Evolutionary conservation across 2,888 invertebrate genomes (phyloP), one percentile per base, ranked within the genome.

Genomic region (Pachymerium ferrugineum): DNA sequence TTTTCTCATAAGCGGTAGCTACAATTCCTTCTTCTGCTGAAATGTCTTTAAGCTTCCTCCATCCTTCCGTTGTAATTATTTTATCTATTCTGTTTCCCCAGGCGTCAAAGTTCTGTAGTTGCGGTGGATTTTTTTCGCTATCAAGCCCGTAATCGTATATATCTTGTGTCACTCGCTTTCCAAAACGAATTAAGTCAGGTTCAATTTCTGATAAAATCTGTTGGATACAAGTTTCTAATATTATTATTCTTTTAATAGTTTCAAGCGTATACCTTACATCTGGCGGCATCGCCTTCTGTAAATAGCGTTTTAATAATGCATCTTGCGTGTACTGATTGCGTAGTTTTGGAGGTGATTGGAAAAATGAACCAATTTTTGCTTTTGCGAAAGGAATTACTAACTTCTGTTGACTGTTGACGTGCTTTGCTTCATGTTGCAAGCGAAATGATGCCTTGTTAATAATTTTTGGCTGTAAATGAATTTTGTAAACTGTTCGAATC

Each of bases 21-120:
- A 87, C 81, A 0, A 87, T 79, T 1, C 86, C 86, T 78, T 87
- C 86, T 78, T 85, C 83, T 3, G 86, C 86, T 5, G 86, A 81
- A 22, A 86, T 82, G 19, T 79, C 79, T 76, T 86, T 85, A 81
- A 85, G 81, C 74, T 79, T 78, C 69, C 82, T 81, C 87, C 87
- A 87, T 8, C 86, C 86, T 16, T 80, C 77, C 74, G 84, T 84
- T 1, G 85, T 86, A 25, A 84, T 81, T n/a, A 86, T 80, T 33
- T 81, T 78, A 78, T 86, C 86, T 0, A 83, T 79, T 25, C 85
- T 76, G 72, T 82, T 81, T 6, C 86, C 87, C 86, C 86, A 87
- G 1, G 86, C 84, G 78, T 85, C 82, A 76, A 81, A 84, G 69
- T 83, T 83, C 29, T 81, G 79, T 22, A 87, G 78, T 68, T 79